Conservation (phyloP, 2,113 vertebrate species). For the Emydocephalus ijimae region DNA sequence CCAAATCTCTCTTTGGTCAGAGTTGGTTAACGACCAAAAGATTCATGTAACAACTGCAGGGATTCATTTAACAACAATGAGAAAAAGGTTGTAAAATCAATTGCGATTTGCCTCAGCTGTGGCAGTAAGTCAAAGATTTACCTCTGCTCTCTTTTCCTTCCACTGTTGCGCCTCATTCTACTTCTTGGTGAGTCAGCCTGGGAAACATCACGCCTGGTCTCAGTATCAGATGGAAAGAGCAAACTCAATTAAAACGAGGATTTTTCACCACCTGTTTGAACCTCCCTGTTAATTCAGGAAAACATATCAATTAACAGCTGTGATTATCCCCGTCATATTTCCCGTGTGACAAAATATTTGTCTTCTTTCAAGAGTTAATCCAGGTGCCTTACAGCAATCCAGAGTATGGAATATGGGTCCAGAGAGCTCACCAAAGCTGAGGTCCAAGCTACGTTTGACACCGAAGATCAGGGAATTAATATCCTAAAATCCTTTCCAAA, state of each 20-base stretch:
- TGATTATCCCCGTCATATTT: conserved; percentile 64
- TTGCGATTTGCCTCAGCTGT: not conserved
- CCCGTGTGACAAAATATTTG: conserved; percentile 68
- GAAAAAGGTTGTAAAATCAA: not conserved
- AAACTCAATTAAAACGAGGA: conserved; percentile 5
- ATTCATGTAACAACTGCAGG: not conserved
- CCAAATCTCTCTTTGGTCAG: not conserved
- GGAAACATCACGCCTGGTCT: not conserved
- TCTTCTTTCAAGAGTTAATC: conserved; percentile 57
- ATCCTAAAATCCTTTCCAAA: not conserved
- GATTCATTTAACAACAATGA: not conserved
- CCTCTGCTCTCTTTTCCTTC: not conserved
- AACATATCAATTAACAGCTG: conserved; percentile 68
- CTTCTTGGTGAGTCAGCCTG: conserved; percentile 23
- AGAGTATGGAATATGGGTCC: not conserved
- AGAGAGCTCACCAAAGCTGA: not conserved
- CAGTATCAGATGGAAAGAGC: not conserved
- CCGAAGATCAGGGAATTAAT: not conserved
- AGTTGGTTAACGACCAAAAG: not conserved
- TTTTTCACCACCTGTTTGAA: conserved; percentile 68
- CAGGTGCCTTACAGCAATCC: conserved; percentile 9
- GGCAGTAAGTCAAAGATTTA: not conserved
- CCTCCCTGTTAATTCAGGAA: conserved; percentile 61
- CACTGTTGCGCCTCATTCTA: rapidly evolving
- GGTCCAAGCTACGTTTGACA: not conserved